phyloP scores from a whole-genome alignment of 1,140 invertebrate genomes.

The Hormaphis cornu region DNA sequence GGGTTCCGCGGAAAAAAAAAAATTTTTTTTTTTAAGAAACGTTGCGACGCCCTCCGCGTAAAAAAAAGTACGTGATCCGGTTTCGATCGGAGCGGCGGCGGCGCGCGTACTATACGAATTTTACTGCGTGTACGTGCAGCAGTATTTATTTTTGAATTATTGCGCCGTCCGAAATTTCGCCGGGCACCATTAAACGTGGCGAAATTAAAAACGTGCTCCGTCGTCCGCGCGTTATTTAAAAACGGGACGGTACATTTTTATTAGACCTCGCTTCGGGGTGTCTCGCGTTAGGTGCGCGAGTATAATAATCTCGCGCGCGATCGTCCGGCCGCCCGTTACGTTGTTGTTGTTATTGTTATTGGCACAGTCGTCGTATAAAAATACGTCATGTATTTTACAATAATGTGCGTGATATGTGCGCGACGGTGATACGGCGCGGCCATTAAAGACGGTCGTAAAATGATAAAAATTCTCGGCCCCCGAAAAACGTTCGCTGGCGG shows the following conservation, averaged over 20 bases:
- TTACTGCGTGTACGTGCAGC: too few species aligned
- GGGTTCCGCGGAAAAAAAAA: too few species aligned
- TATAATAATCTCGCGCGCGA: too few species aligned
- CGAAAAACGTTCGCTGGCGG: background rate
- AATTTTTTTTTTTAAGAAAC: too few species aligned
- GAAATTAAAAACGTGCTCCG: slow-evolving; percentile 32
- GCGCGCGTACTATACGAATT: background rate
- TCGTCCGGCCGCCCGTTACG: slow-evolving; percentile 12
- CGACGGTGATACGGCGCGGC: background rate
- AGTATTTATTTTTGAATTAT: slow-evolving; percentile 14
- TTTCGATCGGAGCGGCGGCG: background rate
- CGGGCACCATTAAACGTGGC: background rate
- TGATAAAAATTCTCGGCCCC: slow-evolving; percentile 18
- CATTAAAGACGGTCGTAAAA: slow-evolving; percentile 27
- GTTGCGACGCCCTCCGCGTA: too few species aligned
- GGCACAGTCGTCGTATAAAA: background rate
- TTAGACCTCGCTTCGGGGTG: slow-evolving; percentile 16
- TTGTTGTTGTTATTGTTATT: slow-evolving; percentile 20
- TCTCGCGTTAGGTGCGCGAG: slow-evolving; percentile 4
- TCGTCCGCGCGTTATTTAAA: slow-evolving; percentile 15
- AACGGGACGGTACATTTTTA: slow-evolving; percentile 26
- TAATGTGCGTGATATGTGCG: background rate
- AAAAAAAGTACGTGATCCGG: slow-evolving; percentile 23
- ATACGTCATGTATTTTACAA: background rate
- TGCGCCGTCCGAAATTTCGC: slow-evolving; percentile 9